Percentiles rank a stretch among this genome's conserved stretches.
Evolutionary conservation across 2,113 vertebrate genomes (phyloP).

Genomic region (Eulacestoma nigropectus): DNA sequence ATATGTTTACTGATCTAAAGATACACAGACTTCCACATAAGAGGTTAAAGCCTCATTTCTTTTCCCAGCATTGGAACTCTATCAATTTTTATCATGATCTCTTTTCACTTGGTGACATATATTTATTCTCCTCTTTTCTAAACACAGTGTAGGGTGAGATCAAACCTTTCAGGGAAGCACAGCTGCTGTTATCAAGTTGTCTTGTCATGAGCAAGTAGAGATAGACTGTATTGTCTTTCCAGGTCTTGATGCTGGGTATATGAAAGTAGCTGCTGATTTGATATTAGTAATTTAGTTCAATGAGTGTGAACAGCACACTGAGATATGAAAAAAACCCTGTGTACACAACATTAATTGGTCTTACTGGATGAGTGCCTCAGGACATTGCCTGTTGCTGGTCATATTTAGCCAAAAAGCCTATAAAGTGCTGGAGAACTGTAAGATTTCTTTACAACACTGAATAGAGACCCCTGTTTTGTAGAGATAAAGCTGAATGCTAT

Average conservation of each 20-base stretch:
- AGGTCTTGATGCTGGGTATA: not conserved
- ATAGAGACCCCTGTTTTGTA: not conserved
- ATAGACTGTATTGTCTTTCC: not conserved
- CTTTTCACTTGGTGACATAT: not conserved
- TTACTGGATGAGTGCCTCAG: not conserved
- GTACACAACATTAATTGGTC: not conserved
- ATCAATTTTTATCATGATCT: not conserved
- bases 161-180: not conserved
- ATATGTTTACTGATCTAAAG: not conserved
- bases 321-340: not conserved
- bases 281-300: not conserved
- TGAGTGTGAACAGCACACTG: not conserved
- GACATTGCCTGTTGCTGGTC: not conserved
- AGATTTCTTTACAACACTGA: not conserved
- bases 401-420: conserved; percentile 12
- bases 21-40: not conserved
- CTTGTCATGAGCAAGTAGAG: not conserved
- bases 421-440: not conserved
- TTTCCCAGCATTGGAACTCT: not conserved
- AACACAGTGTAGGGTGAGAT: not conserved
- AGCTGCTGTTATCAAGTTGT: not conserved
- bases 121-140: not conserved
- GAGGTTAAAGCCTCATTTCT: not conserved
- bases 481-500: not conserved
- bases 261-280: not conserved